Evolutionary conservation across 2,797 vertebrate species (phyloP).

Genomic region (Clarias laeviceps): DNA sequence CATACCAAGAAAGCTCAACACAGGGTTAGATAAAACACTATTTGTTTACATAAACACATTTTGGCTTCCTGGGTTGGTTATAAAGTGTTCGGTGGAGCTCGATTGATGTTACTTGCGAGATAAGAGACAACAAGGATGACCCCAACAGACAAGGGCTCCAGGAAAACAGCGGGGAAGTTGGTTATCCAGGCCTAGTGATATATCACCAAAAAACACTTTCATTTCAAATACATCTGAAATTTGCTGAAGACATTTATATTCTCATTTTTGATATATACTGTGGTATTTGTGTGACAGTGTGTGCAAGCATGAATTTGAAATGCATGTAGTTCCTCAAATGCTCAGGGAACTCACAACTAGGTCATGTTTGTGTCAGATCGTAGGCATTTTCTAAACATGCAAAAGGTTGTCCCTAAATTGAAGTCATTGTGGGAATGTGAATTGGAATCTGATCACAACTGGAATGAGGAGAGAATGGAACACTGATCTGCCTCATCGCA

Average conservation of each 20-base stretch:
- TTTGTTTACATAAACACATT: background rate
- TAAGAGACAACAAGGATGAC: background rate
- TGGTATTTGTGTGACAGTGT: background rate
- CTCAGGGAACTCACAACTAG: background rate
- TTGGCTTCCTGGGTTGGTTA: background rate
- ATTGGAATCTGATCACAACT: background rate
- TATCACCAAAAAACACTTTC: background rate
- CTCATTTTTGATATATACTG: background rate
- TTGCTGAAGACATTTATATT: background rate
- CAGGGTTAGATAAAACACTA: background rate
- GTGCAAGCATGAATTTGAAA: background rate
- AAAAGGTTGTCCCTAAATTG: background rate
- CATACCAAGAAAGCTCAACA: background rate
- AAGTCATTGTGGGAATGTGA: background rate
- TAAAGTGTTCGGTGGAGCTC: background rate
- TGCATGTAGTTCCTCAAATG: background rate
- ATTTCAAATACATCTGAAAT: background rate
- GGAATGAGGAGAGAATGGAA: background rate
- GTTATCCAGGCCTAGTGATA: background rate
- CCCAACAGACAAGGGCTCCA: background rate
- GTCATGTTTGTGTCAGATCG: constrained; percentile 14
- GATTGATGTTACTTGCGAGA: background rate
- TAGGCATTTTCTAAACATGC: background rate
- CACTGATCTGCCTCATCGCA: background rate
- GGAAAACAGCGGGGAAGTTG: background rate